A percentile compares a stretch with the other conserved stretches of the same genome.
phyloP scores from a whole-genome alignment of 2,888 invertebrate species.

The Tipula confusa region DNA sequence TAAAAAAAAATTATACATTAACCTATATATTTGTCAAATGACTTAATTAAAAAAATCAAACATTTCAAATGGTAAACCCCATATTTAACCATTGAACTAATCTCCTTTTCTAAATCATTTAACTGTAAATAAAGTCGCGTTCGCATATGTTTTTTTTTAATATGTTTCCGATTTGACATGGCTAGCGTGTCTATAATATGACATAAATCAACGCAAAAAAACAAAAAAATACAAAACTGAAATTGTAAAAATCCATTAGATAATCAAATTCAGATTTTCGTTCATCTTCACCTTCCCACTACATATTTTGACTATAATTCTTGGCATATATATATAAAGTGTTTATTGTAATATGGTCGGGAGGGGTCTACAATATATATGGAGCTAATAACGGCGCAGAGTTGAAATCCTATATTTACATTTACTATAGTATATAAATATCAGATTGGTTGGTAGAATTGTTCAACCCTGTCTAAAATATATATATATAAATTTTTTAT shows the following conservation, averaged over 20 bases:
- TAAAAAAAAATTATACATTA: too few species aligned
- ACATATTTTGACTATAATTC: background rate
- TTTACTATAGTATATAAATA: background rate
- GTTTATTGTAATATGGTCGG: background rate
- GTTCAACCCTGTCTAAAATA: background rate
- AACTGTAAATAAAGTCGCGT: background rate
- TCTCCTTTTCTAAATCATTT: background rate
- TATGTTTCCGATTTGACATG: conserved; percentile 25
- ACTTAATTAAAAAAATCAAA: too few species aligned
- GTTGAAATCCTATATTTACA: background rate
- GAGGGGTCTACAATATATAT: background rate
- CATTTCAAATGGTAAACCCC: too few species aligned
- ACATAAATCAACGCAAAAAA: conserved; percentile 29
- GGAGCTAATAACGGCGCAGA: background rate
- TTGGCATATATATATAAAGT: background rate
- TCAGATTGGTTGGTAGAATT: background rate
- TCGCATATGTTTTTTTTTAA: conserved; percentile 5
- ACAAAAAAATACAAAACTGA: background rate
- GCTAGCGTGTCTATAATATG: conserved; percentile 27
- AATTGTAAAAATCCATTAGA: conserved; percentile 26
- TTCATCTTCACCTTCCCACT: background rate
- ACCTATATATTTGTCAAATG: too few species aligned
- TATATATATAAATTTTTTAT: background rate
- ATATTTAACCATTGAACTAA: background rate
- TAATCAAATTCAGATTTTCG: conserved; percentile 28